Conservation (phyloP, 2,113 vertebrate genomes). For the Numenius arquata region DNA sequence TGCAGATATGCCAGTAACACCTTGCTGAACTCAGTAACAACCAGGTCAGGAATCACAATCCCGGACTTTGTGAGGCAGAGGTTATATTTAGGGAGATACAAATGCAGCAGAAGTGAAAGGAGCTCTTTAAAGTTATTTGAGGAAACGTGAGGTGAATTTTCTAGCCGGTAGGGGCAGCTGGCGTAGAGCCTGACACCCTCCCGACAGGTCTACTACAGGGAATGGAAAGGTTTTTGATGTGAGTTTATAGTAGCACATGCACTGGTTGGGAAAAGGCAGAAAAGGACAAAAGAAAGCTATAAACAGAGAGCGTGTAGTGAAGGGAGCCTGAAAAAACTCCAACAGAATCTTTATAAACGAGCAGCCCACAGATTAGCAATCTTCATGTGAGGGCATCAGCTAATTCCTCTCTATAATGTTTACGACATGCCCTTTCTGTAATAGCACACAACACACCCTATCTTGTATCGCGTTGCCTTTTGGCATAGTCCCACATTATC, state of each 20-base stretch:
- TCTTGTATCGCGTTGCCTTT: constrained; percentile 3
- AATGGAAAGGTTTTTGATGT: not conserved
- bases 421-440: not conserved
- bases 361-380: not conserved
- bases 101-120: not conserved
- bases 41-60: not conserved
- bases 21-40: not conserved
- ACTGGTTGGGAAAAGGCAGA: not conserved
- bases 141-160: not conserved
- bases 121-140: not conserved
- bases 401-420: not conserved
- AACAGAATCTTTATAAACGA: not conserved
- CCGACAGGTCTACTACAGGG: not conserved
- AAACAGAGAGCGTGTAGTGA: not conserved
- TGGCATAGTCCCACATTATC: constrained; percentile 9
- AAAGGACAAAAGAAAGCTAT: not conserved
- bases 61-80: not conserved
- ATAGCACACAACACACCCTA: not conserved
- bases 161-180: not conserved
- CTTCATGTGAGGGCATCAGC: not conserved
- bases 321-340: not conserved
- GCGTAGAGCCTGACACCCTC: not conserved
- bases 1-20: not conserved
- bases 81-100: not conserved
- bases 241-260: not conserved